Evolutionary conservation across 2,888 invertebrate genomes (phyloP).

Genomic region (Entomobrya multifasciata): DNA sequence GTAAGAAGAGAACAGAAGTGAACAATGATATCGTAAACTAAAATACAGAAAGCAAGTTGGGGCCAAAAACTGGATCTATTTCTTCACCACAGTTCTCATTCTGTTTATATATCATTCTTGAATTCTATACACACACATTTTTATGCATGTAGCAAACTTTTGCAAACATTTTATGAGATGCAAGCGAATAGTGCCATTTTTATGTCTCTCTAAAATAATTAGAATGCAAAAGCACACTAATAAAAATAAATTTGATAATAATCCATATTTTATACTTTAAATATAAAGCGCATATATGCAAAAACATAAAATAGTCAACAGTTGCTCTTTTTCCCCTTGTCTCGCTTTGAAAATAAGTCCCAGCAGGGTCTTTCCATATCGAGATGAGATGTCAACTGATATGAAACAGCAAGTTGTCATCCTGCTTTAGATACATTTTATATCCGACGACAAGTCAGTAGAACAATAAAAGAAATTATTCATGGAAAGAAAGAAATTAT

Average conservation of each 20-base stretch:
- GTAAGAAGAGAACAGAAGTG: background rate
- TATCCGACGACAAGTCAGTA: background rate
- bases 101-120: background rate
- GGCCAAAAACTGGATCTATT: background rate
- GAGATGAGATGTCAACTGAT: constrained; percentile 73
- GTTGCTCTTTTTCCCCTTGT: constrained; percentile 36
- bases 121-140: too few species aligned
- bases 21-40: constrained; percentile 42
- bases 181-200: background rate
- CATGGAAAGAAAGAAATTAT: constrained; percentile 7
- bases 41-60: background rate
- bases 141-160: background rate
- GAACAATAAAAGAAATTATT: constrained; percentile 8
- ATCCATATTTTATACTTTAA: background rate
- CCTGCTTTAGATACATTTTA: background rate
- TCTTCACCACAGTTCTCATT: background rate
- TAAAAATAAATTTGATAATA: background rate
- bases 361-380: constrained; percentile 70
- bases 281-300: background rate
- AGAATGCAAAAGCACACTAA: background rate
- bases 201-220: constrained; percentile 11
- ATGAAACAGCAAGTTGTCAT: constrained; percentile 50
- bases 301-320: constrained; percentile 49
- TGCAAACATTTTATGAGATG: background rate
- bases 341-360: constrained; percentile 45